A percentile compares a stretch with the other conserved stretches of the same genome.
Conservation (phyloP, 2,888 invertebrate species). For the Selenia dentaria region DNA sequence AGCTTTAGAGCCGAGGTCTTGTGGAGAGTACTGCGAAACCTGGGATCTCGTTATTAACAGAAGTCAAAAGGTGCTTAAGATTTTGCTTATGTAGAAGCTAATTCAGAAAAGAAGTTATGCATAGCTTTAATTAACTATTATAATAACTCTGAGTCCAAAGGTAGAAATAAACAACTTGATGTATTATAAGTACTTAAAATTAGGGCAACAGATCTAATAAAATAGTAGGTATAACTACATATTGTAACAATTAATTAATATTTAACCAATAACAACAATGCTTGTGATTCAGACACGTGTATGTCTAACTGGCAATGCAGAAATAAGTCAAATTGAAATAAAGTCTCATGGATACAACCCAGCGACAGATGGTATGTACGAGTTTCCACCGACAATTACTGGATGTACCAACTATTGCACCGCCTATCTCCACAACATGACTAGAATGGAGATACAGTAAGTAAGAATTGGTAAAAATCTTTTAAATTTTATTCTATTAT, state of each 20-base stretch:
- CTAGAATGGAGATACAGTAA: slow-evolving; percentile 76
- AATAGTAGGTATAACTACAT: too few relatives aligned
- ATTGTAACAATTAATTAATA: too few relatives aligned
- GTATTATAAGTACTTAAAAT: too few relatives aligned
- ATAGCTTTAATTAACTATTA: too few relatives aligned
- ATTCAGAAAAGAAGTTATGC: too few relatives aligned
- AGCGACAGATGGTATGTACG: slow-evolving; percentile 63
- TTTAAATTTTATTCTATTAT: neutral
- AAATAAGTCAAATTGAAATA: slow-evolving; percentile 65
- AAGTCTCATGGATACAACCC: slow-evolving; percentile 75
- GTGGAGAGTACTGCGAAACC: slow-evolving; percentile 69
- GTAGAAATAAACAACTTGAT: too few relatives aligned
- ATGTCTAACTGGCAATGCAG: slow-evolving; percentile 66
- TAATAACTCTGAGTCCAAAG: too few relatives aligned
- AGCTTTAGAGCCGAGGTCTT: slow-evolving; percentile 67
- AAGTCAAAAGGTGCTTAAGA: slow-evolving; percentile 66
- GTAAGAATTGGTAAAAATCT: slow-evolving; percentile 10
- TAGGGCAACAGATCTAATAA: too few relatives aligned
- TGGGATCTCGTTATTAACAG: slow-evolving; percentile 73
- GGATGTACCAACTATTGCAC: slow-evolving; percentile 72
- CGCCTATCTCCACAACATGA: slow-evolving; percentile 70
- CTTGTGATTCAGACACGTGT: slow-evolving; percentile 54
- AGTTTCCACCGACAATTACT: slow-evolving; percentile 74
- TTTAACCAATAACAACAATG: too few relatives aligned
- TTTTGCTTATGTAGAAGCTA: too few relatives aligned